phyloP scores from a whole-genome alignment of 2,888 invertebrate genomes.

The Trissolcus brochymenae region DNA sequence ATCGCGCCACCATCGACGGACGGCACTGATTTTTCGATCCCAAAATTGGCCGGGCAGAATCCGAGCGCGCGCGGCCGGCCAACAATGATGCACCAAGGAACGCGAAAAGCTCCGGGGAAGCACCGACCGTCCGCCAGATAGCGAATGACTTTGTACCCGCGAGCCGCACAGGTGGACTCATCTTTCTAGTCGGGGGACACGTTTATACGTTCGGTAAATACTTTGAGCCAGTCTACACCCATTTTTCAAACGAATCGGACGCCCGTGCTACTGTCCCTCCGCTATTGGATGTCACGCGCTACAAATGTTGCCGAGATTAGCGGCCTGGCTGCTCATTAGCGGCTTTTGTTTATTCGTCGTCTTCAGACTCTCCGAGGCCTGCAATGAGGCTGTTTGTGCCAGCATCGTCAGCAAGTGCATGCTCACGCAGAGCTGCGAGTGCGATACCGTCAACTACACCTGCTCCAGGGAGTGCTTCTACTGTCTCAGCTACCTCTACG shows the following conservation, averaged over 20 bases:
- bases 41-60: conserved; percentile 14
- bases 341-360: conserved; percentile 23
- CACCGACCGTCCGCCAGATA: conserved; percentile 7
- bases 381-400: conserved; percentile 96
- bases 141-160: conserved; percentile 33
- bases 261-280: conserved; percentile 30
- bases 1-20: conserved; percentile 32
- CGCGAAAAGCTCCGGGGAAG: conserved; percentile 31
- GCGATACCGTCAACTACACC: conserved; percentile 93
- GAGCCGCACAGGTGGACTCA: conserved; percentile 46
- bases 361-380: conserved; percentile 74
- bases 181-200: conserved; percentile 22
- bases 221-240: conserved; percentile 53
- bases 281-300: conserved; percentile 29
- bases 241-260: conserved; percentile 55
- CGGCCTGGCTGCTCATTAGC: conserved; percentile 25
- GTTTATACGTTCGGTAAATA: conserved; percentile 46
- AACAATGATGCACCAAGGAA: conserved; percentile 19
- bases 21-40: conserved; percentile 22
- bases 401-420: conserved; percentile 97
- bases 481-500: conserved; percentile 92
- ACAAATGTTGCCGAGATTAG: conserved; percentile 45
- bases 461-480: conserved; percentile 96
- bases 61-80: conserved; percentile 8
- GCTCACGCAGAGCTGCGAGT: conserved; percentile 96